Percentiles rank a stretch among this genome's conserved stretches.
phyloP scores from a whole-genome alignment of 2,797 vertebrate species.

The Melanotaenia nigrans region DNA sequence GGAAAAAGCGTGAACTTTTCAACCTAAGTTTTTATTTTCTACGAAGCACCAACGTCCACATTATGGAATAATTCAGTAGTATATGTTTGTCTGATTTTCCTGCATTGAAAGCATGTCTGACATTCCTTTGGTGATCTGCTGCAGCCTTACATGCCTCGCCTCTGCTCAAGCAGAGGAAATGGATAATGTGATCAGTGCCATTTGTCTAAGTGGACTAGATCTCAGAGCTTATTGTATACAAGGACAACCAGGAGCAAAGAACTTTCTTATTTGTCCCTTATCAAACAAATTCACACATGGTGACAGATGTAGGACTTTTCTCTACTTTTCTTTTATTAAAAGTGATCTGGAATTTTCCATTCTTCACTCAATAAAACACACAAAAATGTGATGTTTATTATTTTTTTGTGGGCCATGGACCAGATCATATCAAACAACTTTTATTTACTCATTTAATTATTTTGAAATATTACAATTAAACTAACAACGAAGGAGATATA shows the following conservation, averaged over 20 bases:
- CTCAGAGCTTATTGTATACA: neutral
- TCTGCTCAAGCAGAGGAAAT: slow-evolving; percentile 39
- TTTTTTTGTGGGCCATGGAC: too few relatives aligned
- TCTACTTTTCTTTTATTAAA: neutral
- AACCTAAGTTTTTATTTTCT: neutral
- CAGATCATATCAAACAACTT: neutral
- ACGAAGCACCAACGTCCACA: neutral
- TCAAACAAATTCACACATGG: neutral
- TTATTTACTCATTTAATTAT: neutral
- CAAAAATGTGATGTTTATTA: too few relatives aligned
- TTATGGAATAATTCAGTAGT: neutral
- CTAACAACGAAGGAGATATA: too few relatives aligned
- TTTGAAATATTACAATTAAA: too few relatives aligned
- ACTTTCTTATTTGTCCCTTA: neutral
- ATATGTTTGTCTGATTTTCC: neutral
- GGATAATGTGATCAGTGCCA: slow-evolving; percentile 42
- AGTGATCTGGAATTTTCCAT: neutral
- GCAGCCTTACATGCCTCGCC: slow-evolving; percentile 23
- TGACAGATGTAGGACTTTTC: neutral
- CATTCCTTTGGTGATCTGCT: slow-evolving; percentile 32
- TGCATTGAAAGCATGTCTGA: slow-evolving; percentile 15
- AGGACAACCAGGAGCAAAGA: neutral
- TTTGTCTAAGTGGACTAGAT: slow-evolving; percentile 27
- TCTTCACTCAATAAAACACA: neutral
- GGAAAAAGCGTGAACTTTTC: neutral